A percentile compares a stretch with the other conserved stretches of the same genome.
Evolutionary conservation across 2,113 vertebrate genomes (phyloP).

Genomic region (Candoia aspera): DNA sequence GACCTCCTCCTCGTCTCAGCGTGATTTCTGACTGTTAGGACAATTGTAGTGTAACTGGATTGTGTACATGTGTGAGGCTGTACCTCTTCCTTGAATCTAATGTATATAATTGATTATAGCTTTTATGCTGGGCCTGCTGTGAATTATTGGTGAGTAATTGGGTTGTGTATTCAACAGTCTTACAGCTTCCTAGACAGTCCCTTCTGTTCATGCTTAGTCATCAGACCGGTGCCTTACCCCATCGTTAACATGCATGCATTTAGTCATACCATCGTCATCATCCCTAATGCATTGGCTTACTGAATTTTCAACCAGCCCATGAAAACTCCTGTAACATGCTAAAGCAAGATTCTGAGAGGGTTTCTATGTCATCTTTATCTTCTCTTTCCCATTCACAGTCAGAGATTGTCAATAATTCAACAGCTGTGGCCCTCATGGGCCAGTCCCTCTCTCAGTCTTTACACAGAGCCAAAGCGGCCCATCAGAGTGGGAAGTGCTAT

Average conservation of each 20-base stretch:
- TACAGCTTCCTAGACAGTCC: neutral
- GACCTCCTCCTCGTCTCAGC: too few relatives aligned
- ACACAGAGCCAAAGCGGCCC: conserved; percentile 79
- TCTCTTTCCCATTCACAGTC: conserved; percentile 71
- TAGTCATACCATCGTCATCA: conserved; percentile 71
- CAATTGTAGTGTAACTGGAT: neutral
- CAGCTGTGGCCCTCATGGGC: conserved; percentile 79
- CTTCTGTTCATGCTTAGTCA: neutral
- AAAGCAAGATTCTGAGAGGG: conserved; percentile 80
- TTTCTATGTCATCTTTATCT: conserved; percentile 84
- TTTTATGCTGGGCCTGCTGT: neutral
- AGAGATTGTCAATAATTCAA: conserved; percentile 87
- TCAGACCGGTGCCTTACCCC: too few relatives aligned
- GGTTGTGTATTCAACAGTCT: neutral
- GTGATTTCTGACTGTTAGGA: too few relatives aligned
- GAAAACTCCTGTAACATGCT: conserved; percentile 82
- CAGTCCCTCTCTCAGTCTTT: conserved; percentile 78
- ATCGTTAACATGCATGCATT: conserved; percentile 56
- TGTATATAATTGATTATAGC: neutral
- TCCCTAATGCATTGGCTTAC: conserved; percentile 77
- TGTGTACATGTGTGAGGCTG: neutral
- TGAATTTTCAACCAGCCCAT: conserved; percentile 85
- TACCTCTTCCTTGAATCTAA: neutral
- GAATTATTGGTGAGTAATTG: neutral
- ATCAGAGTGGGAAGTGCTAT: conserved; percentile 79